Evolutionary conservation across 2,797 vertebrate genomes (phyloP), one percentile per base, ranked within the genome.

Genomic region (Bradypodion pumilum): DNA sequence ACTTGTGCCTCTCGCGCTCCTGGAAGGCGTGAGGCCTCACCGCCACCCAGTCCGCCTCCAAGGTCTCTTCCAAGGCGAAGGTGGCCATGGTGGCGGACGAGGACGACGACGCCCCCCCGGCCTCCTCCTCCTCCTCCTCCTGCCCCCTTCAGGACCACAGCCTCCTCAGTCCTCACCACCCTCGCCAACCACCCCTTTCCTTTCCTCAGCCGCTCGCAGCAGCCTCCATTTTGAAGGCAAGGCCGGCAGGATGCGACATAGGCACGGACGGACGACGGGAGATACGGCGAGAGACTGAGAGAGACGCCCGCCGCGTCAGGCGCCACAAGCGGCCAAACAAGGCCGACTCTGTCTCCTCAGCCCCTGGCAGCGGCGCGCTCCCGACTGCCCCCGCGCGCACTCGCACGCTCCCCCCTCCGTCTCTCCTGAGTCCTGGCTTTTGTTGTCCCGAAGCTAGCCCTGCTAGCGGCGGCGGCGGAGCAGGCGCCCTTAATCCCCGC

Each of bases 1-100:
- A 98, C 92, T 98, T 98, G 90, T 98, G 98, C 81, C 96, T 96
- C 87, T 98, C 98, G 78, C 97, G 97, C 83, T 98, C 98, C 77
- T 98, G 98, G 93, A 99, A 99, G 27, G 97, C 97, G 88, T 97
- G 97, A 60, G 98, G 98, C 90, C 98, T 95, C n/a, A 99, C 98
- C 12, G 98, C 98, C 81, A 99, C 98, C 98, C 98, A 99, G 44
- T 96, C 98, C 85, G 97, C 97, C 96, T 99, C 98, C 78, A 99
- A 87, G 83, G 97, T 96, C 85, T 99, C 98, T 94, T 99, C 98
- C 96, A 98, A 96, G 23, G 96, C 96, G 94, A 97, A 97, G 76
- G 87, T 78, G 86, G 97, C 97, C 98, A 98, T 98, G 91, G 90
- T 90, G 93, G 93, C 49, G 92, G 84, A 52, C 68, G 80, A 63